A percentile compares a stretch with the other conserved stretches of the same genome.
Conservation (phyloP, 2,797 vertebrate genomes). For the Chloroceryle inda region DNA sequence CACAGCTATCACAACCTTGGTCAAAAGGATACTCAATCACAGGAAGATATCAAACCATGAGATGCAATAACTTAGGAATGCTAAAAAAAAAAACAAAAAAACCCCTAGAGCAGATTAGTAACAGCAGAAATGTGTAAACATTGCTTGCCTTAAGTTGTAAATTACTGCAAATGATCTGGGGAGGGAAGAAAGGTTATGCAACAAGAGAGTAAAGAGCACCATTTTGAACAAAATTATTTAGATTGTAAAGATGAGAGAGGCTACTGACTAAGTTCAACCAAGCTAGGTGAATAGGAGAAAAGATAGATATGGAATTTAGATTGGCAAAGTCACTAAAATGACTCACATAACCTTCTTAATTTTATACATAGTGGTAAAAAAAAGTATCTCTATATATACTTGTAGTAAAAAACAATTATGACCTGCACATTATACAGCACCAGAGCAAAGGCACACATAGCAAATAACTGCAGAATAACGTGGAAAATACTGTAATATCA, state of each 20-base stretch:
- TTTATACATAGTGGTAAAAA: background rate
- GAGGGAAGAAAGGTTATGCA: background rate
- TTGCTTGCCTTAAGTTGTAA: background rate
- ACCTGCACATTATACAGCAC: background rate
- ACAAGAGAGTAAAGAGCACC: background rate
- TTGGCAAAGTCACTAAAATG: background rate
- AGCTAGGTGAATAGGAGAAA: background rate
- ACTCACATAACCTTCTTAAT: background rate
- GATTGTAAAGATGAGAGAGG: background rate
- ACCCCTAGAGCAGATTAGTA: background rate
- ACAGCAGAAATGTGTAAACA: background rate
- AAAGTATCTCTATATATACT: background rate
- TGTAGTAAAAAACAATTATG: background rate
- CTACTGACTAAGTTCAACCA: background rate
- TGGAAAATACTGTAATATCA: rapidly evolving
- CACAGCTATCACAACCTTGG: background rate
- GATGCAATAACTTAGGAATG: background rate
- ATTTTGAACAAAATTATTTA: background rate
- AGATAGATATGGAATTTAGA: background rate
- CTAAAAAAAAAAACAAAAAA: background rate
- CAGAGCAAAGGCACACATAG: background rate
- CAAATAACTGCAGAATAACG: background rate
- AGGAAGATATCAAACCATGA: background rate
- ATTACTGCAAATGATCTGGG: background rate
- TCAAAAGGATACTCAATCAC: background rate